Base-by-base conservation (phyloP, 2,113 vertebrate species). In the Callospermophilus lateralis region DNA sequence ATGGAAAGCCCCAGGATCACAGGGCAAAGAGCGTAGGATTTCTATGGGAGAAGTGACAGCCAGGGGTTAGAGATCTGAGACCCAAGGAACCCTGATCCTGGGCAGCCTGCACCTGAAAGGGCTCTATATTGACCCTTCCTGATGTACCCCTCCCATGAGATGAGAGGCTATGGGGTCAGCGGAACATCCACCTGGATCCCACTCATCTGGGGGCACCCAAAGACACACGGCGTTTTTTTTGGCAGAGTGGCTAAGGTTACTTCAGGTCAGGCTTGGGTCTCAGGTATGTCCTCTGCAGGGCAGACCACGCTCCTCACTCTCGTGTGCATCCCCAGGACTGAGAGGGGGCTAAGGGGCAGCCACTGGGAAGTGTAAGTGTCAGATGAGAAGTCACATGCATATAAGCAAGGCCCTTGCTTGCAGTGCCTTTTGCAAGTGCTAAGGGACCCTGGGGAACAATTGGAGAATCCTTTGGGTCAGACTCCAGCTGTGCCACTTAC, bases 111-210 rank as follows among this genome's bases (percentile, higher is more conserved):
- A 51, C 17, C 13, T 7, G 5, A 90, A 4, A 61, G 12, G 1
- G 20, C 26, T 8, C 42, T 53, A 61, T 4, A 51, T 30, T 63
- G 42, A 68, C 22, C 15, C 12, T 30, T 53, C 86, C 26, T 65
- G 15, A 68, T 15, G 67, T 3, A 42, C 0, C 0, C 10, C 6
- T 58, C 17, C 16, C 4, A 73, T 5, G 3, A 58, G 13, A 7
- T 34, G 13, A 53, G 28, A 12, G 22, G 61, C 22, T 48, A 63
- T 1, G 70, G 5, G 28, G 22, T 55, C 12, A 51, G 6, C 2
- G 13, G 9, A 58, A 77, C 6, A 42, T 0, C 2, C 26, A 51
- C 1, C 4, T 61, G 8, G 11, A 26, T 19, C 32, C 22, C 34
- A 55, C 24, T 58, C 19, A 24, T 63, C 7, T 80, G 32, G 53